Evolutionary conservation across 2,888 invertebrate genomes (phyloP), one percentile per base, ranked within the genome.

Genomic region (Polyploca ridens): DNA sequence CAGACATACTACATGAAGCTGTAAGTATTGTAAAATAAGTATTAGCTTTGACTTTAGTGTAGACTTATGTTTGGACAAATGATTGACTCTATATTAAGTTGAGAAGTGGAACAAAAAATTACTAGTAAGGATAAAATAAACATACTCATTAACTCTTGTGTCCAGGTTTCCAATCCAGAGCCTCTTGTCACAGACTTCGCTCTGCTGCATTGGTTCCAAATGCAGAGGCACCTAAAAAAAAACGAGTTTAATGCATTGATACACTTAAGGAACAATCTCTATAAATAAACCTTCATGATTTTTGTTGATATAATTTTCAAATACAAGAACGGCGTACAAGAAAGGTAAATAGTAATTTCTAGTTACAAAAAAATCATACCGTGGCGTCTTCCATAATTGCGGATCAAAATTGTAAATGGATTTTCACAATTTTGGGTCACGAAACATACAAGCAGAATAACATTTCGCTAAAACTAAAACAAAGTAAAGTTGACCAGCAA

Each of bases 131-230:
- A 41, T 41, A 83, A 82, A 85, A 81, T 82, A 78, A 72, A 70
- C 98, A 98, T 98, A 99, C 98, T 99, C 99, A 95, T 98, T 98
- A 89, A 99, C 95, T 88, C 98, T 95, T 10, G 96, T 94, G 89
- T 99, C 98, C 70, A 99, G 94, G 90, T 99, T 99, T 63, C 99
- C 99, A 72, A 99, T 97, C 98, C 99, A 99, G 61, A 99, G 89
- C 81, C 98, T 95, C 78, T 96, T 95, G 66, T 97, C 96, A 69
- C 96, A 96, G 3, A 94, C 84, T 67, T 95, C 93, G 66, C 79
- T 91, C 33, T 90, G 91, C 71, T 93, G 94, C 66, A 95, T 88
- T 6, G 95, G 95, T 78, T 95, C 95, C 77, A 95, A 83, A 70
- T 94, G 90, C 67, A 95, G 84, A 64, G 95, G 95, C 64, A 93